Evolutionary conservation across 2,113 vertebrate genomes (phyloP).

Genomic region (Sceloporus undulatus): DNA sequence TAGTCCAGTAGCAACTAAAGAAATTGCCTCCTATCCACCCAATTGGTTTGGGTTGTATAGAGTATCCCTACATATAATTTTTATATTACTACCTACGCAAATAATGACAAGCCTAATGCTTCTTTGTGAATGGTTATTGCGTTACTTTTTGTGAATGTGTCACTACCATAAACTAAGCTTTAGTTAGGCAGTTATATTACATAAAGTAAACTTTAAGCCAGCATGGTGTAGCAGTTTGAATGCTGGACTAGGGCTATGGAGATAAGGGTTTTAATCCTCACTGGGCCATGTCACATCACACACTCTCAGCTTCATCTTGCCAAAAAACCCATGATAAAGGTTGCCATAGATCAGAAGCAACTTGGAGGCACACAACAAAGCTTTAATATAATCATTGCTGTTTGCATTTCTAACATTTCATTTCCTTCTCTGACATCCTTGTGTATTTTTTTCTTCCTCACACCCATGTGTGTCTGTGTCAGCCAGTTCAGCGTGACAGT

Average conservation of each 20-base stretch:
- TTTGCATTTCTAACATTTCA: not conserved
- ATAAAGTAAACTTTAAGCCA: no score
- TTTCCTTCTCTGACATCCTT: no score
- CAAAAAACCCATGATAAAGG: no score
- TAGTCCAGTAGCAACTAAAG: conserved; percentile 35
- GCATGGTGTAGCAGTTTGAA: no score
- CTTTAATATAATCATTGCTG: not conserved
- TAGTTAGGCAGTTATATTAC: no score
- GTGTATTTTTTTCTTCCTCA: not conserved
- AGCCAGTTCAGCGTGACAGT: not conserved
- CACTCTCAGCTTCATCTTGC: no score
- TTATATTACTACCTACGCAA: not conserved
- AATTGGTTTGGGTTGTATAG: no score
- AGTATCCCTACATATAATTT: not conserved
- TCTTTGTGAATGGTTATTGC: not conserved
- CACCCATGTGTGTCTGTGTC: not conserved
- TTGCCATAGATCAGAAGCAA: not conserved
- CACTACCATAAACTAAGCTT: not conserved
- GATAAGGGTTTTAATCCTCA: no score
- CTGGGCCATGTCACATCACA: no score
- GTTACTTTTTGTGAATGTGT: not conserved
- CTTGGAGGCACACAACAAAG: not conserved
- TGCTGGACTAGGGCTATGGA: no score
- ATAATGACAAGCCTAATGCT: not conserved
- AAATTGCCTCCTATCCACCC: not conserved